phyloP scores from a whole-genome alignment of 2,888 invertebrate species.

The Rhagophthalmus giganteus region DNA sequence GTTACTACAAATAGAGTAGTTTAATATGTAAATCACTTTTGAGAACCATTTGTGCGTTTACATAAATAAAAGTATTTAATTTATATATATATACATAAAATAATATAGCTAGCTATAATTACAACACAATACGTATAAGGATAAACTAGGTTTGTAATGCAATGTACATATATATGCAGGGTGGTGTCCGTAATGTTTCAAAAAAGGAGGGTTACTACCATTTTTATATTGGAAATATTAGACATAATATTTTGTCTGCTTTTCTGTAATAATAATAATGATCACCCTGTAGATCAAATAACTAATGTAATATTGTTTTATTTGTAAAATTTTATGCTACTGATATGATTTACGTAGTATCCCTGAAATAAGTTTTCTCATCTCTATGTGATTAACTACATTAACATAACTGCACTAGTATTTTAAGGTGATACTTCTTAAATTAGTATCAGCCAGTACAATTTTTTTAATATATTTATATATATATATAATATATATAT shows the following conservation, averaged over 20 bases:
- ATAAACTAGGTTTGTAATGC: conserved; percentile 25
- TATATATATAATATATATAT: too few species aligned
- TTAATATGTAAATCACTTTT: conserved; percentile 49
- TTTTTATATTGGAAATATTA: conserved; percentile 15
- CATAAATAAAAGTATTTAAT: conserved; percentile 43
- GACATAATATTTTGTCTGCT: conserved; percentile 1
- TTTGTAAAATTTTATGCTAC: conserved; percentile 8
- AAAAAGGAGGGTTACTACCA: conserved; percentile 7
- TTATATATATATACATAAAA: too few species aligned
- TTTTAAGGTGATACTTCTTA: not conserved
- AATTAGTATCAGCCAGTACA: not conserved
- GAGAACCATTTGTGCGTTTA: conserved; percentile 39
- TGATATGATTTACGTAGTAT: not conserved
- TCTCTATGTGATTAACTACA: too few species aligned
- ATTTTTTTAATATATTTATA: not conserved
- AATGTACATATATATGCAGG: conserved; percentile 26
- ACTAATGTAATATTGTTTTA: conserved; percentile 10
- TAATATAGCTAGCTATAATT: conserved; percentile 28
- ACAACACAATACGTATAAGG: conserved; percentile 18
- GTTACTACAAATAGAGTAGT: conserved; percentile 46
- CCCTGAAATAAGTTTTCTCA: not conserved
- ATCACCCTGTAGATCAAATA: conserved; percentile 16
- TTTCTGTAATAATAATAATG: conserved; percentile 4
- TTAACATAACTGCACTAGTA: not conserved
- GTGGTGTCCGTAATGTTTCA: conserved; percentile 20